Evolutionary conservation across 1,140 invertebrate genomes (phyloP).

Genomic region (Achatina immaculata): DNA sequence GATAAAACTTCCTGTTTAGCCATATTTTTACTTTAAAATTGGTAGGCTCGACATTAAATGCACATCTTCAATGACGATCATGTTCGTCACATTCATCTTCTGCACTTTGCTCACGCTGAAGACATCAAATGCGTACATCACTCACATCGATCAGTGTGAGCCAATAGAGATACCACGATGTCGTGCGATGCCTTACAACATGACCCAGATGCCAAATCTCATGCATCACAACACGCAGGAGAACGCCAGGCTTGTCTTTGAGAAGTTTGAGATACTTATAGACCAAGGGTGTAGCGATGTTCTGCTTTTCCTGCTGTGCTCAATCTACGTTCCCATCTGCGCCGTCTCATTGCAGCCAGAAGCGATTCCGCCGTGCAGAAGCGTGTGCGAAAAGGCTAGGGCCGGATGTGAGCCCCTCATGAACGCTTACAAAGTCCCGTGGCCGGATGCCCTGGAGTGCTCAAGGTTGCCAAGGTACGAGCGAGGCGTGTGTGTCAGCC

Average conservation of each 20-base stretch:
- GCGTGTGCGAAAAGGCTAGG: conserved; percentile 61
- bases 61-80: not conserved
- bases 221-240: conserved; percentile 68
- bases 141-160: conserved; percentile 62
- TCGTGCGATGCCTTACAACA: conserved; percentile 67
- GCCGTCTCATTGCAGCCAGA: conserved; percentile 59
- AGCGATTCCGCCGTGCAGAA: conserved; percentile 65
- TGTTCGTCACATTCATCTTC: not conserved
- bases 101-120: not conserved
- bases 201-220: conserved; percentile 69
- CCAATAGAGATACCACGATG: conserved; percentile 67
- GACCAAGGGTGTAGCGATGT: conserved; percentile 63
- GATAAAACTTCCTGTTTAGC: not conserved
- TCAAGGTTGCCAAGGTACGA: conserved; percentile 61
- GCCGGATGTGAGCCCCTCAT: conserved; percentile 65
- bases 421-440: conserved; percentile 63
- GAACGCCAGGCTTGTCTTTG: conserved; percentile 65
- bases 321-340: conserved; percentile 68
- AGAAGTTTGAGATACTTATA: conserved; percentile 62
- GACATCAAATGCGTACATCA: conserved; percentile 28
- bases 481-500: conserved; percentile 64
- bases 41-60: not conserved
- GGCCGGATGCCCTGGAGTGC: conserved; percentile 63
- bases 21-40: too few relatives aligned
- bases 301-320: conserved; percentile 66